Evolutionary conservation across 2,113 vertebrate genomes (phyloP), one percentile per base, ranked within the genome.

Genomic region (Vulpes ferrilata): DNA sequence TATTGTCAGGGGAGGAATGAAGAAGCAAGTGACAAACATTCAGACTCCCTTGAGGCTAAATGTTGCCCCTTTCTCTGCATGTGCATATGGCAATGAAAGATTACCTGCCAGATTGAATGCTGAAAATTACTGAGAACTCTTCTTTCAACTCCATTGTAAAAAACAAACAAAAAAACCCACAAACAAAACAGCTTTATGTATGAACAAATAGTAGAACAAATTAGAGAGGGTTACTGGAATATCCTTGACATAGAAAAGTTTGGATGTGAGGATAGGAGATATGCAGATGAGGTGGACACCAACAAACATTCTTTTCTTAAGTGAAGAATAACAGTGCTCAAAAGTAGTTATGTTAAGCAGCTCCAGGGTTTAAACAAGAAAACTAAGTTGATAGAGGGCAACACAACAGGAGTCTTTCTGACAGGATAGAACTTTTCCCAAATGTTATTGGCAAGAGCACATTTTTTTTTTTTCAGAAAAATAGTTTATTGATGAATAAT

Each of bases 401-500:
- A 32, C 19, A 53, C 11, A 48, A 22, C 5, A 69, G 25, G 15
- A 94, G 59, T 38, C 13, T 48, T 82, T 71, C 71, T 90, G 25
- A 53, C 15, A 16, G 35, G 11, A 79, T 5, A 82, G 13, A 74
- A 60, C 16, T 90, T 92, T 35, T 32, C 57, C 32, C 25, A 93
- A 25, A 65, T 73, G 19, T 59, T 95, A n/a, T n/a, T 78, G 83
- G 20, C 27, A 62, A 38, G 16, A 93, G 5, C 23, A 78, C 1
- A 15, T 62, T 30, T 51, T 87, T 94, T 51, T 87, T 94, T 55
- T 69, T 88, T 90, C 25, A 93, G 19, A 60, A 92, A 94, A 74
- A 95, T 7, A 51, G 8, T 95, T 86, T 74, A 57, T 25, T 74
- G 19, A 74, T 62, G 35, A 97, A 93, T 57, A 30, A 84, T 38